Percentiles rank a stretch among this genome's conserved stretches.
phyloP scores from a whole-genome alignment of 2,888 invertebrate genomes.

The Tryphoninae sp. region DNA sequence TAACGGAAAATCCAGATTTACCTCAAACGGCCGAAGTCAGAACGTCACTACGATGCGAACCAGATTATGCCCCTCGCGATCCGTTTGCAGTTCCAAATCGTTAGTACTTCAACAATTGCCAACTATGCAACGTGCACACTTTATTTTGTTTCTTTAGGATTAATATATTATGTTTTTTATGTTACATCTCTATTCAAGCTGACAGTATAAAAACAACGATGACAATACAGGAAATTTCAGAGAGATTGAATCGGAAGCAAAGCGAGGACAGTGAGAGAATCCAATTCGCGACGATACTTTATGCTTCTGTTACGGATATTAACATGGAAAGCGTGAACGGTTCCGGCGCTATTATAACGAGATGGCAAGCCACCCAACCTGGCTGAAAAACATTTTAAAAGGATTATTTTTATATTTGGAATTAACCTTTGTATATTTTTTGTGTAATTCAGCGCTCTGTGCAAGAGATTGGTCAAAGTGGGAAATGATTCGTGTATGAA shows the following conservation, averaged over 20 bases:
- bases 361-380: constrained; percentile 69
- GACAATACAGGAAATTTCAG: constrained; percentile 84
- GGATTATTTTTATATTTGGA: neutral
- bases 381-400: neutral
- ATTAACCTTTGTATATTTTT: neutral
- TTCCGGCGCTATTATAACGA: constrained; percentile 66
- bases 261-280: constrained; percentile 78
- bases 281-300: constrained; percentile 88
- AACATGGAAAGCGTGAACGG: constrained; percentile 85
- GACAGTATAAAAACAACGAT: constrained; percentile 83
- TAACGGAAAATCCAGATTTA: constrained; percentile 89
- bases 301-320: constrained; percentile 86
- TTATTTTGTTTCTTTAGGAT: too few species aligned
- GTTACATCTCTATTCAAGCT: constrained; percentile 78
- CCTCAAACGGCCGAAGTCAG: constrained; percentile 84
- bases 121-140: too few species aligned
- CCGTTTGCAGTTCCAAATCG: constrained; percentile 76
- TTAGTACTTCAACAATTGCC: constrained; percentile 63
- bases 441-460: constrained; percentile 72
- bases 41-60: constrained; percentile 64
- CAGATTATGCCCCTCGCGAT: constrained; percentile 69
- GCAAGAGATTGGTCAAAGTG: constrained; percentile 72
- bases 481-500: constrained; percentile 79
- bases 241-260: constrained; percentile 78
- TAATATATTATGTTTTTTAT: constrained; percentile 7